Evolutionary conservation across 2,797 vertebrate species (phyloP).

Genomic region (Acropternis orthonyx): DNA sequence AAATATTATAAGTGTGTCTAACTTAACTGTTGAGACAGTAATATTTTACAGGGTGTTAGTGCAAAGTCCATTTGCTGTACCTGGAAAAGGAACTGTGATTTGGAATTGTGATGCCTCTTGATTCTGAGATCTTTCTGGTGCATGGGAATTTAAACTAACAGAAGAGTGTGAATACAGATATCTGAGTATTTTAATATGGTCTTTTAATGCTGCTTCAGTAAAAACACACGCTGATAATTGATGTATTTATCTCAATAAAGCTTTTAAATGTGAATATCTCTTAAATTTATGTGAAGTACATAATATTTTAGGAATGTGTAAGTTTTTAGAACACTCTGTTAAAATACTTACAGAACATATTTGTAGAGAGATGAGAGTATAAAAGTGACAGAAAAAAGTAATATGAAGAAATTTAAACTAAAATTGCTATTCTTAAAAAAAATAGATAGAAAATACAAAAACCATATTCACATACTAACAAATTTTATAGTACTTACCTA

Average conservation of each 20-base stretch:
- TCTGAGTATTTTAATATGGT: background rate
- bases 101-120: background rate
- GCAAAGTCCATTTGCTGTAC: background rate
- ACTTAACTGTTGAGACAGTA: background rate
- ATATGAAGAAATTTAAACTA: background rate
- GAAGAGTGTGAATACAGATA: background rate
- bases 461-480: background rate
- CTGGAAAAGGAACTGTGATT: background rate
- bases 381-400: background rate
- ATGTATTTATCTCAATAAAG: background rate
- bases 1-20: background rate
- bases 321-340: background rate
- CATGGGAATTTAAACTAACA: background rate
- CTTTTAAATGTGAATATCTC: background rate
- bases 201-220: background rate
- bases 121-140: background rate
- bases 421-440: background rate
- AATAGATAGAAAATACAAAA: background rate
- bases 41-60: background rate
- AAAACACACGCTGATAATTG: background rate
- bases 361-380: background rate
- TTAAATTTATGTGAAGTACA: background rate
- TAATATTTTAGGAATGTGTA: background rate
- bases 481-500: background rate
- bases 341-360: background rate